Evolutionary conservation across 2,888 invertebrate species (phyloP).

Genomic region (Harpalus rufipes): DNA sequence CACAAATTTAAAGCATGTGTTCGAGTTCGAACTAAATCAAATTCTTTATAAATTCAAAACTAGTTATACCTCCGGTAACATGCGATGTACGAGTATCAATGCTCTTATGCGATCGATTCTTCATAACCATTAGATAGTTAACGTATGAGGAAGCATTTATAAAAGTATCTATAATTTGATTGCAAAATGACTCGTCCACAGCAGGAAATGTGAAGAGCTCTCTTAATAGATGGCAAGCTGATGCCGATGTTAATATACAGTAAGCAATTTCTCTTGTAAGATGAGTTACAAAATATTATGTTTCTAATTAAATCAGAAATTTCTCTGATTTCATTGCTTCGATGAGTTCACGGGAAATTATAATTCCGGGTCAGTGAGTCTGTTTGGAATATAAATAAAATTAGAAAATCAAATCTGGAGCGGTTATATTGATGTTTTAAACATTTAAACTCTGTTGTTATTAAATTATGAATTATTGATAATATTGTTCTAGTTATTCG

Average conservation of each 20-base stretch:
- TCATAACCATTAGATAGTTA: background rate
- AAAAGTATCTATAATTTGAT: background rate
- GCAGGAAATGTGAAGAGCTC: background rate
- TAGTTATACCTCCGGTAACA: too few relatives aligned
- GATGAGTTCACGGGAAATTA: conserved; percentile 21
- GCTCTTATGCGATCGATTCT: too few relatives aligned
- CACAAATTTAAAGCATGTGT: too few relatives aligned
- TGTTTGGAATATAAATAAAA: conserved; percentile 12
- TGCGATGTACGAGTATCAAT: too few relatives aligned
- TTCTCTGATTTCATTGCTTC: conserved; percentile 25
- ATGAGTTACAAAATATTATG: conserved; percentile 43
- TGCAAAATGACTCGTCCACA: background rate
- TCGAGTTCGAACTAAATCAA: too few relatives aligned
- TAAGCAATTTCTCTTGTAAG: conserved; percentile 36
- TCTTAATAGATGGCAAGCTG: background rate
- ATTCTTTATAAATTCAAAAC: too few relatives aligned
- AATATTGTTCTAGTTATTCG: conserved; percentile 8
- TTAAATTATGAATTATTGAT: conserved; percentile 3
- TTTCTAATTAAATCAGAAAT: conserved; percentile 31
- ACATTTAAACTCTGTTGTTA: background rate
- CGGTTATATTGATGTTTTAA: conserved; percentile 2
- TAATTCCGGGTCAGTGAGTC: conserved; percentile 25
- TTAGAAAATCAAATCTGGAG: conserved; percentile 10
- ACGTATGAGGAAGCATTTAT: background rate
- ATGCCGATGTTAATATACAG: background rate